Conservation (phyloP, 2,113 vertebrate species). For the Jacana jacana region DNA sequence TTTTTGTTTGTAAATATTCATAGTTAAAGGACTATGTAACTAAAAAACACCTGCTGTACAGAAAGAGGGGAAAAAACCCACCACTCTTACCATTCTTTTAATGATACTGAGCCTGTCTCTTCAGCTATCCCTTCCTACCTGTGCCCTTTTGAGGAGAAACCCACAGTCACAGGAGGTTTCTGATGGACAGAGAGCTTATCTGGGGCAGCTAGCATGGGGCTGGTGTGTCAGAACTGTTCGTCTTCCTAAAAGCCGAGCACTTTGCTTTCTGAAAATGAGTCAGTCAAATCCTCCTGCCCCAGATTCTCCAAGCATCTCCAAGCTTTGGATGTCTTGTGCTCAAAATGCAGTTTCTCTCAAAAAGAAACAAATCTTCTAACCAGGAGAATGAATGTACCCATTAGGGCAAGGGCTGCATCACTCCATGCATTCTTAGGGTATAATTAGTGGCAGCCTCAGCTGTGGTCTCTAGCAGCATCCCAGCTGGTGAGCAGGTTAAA, state of each 20-base stretch:
- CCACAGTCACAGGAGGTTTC: not conserved
- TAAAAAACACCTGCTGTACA: not conserved
- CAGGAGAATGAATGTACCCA: not conserved
- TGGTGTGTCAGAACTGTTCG: not conserved
- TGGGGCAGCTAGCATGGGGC: too few relatives aligned
- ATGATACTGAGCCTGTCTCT: not conserved
- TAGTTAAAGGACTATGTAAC: not conserved
- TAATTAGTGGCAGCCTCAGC: not conserved
- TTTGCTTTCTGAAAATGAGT: not conserved
- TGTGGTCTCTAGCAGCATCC: not conserved
- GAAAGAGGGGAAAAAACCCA: not conserved
- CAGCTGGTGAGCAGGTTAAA: accelerated
- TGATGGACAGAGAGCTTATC: not conserved
- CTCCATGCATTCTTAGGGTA: not conserved
- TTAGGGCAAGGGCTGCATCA: not conserved
- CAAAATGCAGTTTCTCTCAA: not conserved
- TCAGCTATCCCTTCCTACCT: not conserved
- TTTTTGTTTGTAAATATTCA: not conserved
- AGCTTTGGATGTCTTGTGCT: not conserved
- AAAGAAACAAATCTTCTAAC: not conserved
- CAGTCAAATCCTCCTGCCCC: not conserved
- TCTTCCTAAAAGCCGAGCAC: not conserved
- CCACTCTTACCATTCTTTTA: not conserved
- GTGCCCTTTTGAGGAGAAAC: not conserved
- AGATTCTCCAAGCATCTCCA: not conserved